phyloP scores from a whole-genome alignment of 1,140 invertebrate genomes.

The Papilio dardanus region DNA sequence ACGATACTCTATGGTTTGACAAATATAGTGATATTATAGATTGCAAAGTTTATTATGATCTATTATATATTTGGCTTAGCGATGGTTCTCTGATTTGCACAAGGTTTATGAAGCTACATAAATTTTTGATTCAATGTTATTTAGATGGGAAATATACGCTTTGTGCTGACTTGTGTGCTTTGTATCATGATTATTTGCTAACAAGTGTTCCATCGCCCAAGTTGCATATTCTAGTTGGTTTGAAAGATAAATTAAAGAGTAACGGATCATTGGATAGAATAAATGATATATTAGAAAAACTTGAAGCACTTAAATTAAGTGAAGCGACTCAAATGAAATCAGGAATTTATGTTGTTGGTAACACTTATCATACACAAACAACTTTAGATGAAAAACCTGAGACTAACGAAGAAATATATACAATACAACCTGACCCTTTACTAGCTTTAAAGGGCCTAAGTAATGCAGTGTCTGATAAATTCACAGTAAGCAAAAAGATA shows the following conservation, averaged over 20 bases:
- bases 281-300: slow-evolving; percentile 67
- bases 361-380: slow-evolving; percentile 75
- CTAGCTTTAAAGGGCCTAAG: slow-evolving; percentile 82
- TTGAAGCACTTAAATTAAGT: slow-evolving; percentile 69
- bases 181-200: slow-evolving; percentile 71
- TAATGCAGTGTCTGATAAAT: slow-evolving; percentile 77
- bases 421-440: slow-evolving; percentile 70
- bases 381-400: slow-evolving; percentile 58
- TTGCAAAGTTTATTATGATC: slow-evolving; percentile 71
- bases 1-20: slow-evolving; percentile 84
- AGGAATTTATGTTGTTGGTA: slow-evolving; percentile 82
- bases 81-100: slow-evolving; percentile 69
- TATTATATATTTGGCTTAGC: slow-evolving; percentile 73
- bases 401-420: slow-evolving; percentile 64
- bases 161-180: slow-evolving; percentile 78
- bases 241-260: slow-evolving; percentile 73
- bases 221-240: slow-evolving; percentile 74
- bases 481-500: slow-evolving; percentile 79
- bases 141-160: slow-evolving; percentile 78
- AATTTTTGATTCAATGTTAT: slow-evolving; percentile 81
- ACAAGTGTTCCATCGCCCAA: slow-evolving; percentile 62
- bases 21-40: slow-evolving; percentile 76
- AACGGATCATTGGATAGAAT: slow-evolving; percentile 58
- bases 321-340: slow-evolving; percentile 78
- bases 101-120: slow-evolving; percentile 77